Base-by-base conservation (phyloP, 1,140 invertebrate genomes). In the Streblospio benedicti region DNA sequence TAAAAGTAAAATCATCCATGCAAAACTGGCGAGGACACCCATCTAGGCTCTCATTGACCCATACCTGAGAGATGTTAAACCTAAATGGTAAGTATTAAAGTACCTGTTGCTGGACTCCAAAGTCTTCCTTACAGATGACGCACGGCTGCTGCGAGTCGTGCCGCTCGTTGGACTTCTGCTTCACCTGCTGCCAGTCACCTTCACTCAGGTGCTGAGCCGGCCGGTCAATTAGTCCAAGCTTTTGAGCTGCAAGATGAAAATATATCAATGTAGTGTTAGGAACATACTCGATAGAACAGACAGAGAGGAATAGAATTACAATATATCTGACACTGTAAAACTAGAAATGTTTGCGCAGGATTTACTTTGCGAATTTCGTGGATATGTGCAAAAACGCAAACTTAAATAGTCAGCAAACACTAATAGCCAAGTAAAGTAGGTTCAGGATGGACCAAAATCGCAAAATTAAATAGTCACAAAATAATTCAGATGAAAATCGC, bases 71-170 rank as follows among this genome's bases (percentile, higher is more conserved):
- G 38, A 3, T 9, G 33, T 16, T 2, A 43, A 51, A 5, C 30
- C 5, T 0, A 1, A 3, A 23, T 18, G 27, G 25, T 30, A 6
- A n/a, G n/a, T n/a, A n/a, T n/a, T 1, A 14, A 41, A 32, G 52
- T 20, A 75, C 74, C 67, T 78, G 76, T 41, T 74, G 67, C 51
- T 73, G 67, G 14, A 67, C 52, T 6, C 76, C 75, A 67, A 77
- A 72, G 30, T 76, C 71, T 61, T 78, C 76, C 61, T 77, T 76
- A 64, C 76, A 78, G 25, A 78, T 78, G 38, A 75, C 76, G 69
- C 76, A 78, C 1, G 75, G 75, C 23, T 72, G 66, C 23, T 63
- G 65, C 2, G 70, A 77, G 47, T 77, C 76, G 45, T 76, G 66
- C 59, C 76, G 59, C 20, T 67, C 51, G 51, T 75, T 73, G 2